Evolutionary conservation across 2,113 vertebrate genomes (phyloP), one percentile per base, ranked within the genome.

Genomic region (Aphelocoma coerulescens): DNA sequence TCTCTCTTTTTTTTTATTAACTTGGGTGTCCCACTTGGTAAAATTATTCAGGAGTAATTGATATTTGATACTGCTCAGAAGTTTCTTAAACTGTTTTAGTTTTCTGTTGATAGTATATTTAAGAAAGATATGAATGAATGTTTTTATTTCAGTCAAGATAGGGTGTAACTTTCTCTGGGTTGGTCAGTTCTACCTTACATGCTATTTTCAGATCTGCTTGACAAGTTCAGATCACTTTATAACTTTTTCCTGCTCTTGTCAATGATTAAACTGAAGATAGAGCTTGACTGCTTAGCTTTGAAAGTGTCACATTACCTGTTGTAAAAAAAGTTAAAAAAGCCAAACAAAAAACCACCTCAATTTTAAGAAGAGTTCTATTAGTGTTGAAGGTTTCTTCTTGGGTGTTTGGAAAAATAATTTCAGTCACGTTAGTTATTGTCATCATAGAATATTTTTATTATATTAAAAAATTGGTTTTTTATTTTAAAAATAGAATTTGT

Each of bases 311-410:
- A 1, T 79, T 65, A 54, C 11, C 16, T 68, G 7, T 63, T 67
- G 20, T 37, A 44, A 67, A 69, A 80, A 33, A 74, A 18, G 4
- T 30, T 22, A 3, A 74, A 33, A 52, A 11, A 75, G 11, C 3
- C 16, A 32, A 78, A 9, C 6, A 77, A 59, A 66, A 62, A 41
- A 13, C 0, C 0, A 0, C 12, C 6, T 39, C 3, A 9, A 1
- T 67, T 78, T 61, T 48, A 52, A 69, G 41, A 62, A 69, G 21
- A 22, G 22, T 92, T 77, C 26, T 3, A 3, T 16, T 4, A 26
- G 62, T 65, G 16, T 43, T 54, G 10, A 66, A 87, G 15, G 7
- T 71, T 46, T 71, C 18, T 71, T 71, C 16, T 51, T 48, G 28
- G 5, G 7, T 33, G 3, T 59, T 94, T 57, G 33, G 27, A 83